Evolutionary conservation across 2,888 invertebrate species (phyloP), one percentile per base, ranked within the genome.

Genomic region (Leptothorax acervorum): DNA sequence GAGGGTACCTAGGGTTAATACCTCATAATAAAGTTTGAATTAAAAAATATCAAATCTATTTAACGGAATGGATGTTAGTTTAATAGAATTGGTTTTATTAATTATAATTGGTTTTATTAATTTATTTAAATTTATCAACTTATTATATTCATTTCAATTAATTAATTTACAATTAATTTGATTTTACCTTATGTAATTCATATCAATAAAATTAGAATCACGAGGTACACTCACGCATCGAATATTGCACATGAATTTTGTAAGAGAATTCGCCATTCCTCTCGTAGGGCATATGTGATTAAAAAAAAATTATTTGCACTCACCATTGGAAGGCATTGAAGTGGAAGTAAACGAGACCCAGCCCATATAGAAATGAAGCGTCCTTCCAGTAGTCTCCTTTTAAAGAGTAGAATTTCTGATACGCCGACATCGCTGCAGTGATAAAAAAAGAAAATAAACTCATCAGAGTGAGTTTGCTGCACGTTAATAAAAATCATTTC

Each of bases 341-440:
- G 95, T 99, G 99, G 95, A 99, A 99, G 95, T 99, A 99, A 86
- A 99, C 98, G 65, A 99, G 96, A 1, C 99, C 99, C 66, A 99
- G 96, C 39, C 99, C 99, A 95, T 99, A 99, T 48, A 99, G 96
- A 94, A 99, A 99, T 18, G 97, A 96, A 1, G 98, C 97, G 95
- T 99, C 98, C 95, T 97, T 97, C 98, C 98, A 99, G 93, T 97
- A 97, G 88, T 97, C 97, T 11, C 96, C 96, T 92, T 97, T 97
- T 45, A 97, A 95, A 53, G 97, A 97, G 93, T 97, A 97, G 95
- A 97, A 99, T 95, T 98, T 98, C 95, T 99, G 99, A 95, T 99
- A 99, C 3, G 99, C 99, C 31, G 99, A 99, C 95, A 99, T 96
- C 6, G 99, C 99, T 99, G 95, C 70, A 48, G 31, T 35, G 35